Base-by-base conservation (phyloP, 2,888 invertebrate species). In the Oxytorus armatus region DNA sequence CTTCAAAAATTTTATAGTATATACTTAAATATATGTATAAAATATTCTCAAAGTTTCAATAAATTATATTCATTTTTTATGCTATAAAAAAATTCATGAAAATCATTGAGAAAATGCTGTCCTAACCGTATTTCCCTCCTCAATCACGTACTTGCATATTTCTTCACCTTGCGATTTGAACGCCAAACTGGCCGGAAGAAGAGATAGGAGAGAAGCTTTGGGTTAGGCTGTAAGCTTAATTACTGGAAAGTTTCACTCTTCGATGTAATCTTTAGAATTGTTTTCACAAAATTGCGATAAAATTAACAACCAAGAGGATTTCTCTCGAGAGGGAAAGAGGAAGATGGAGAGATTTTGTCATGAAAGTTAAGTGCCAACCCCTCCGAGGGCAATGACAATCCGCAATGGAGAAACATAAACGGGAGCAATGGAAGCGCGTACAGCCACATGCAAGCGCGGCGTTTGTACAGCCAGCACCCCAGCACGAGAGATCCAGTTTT, bases 401-500 rank as follows among this genome's bases (percentile, higher is more conserved):
- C 14, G 36, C 70, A 42, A 33, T 47, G 33, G 33, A 29, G 33
- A 29, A 49, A 29, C 42, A 68, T 23, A 53, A 81, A 73, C 77
- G 57, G 63, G 59, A 53, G 72, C 80, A 73, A 83, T 74, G 69
- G 77, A 39, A 59, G 61, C 57, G 51, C 29, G 23, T 51, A 25
- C 51, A 53, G 25, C 51, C 53, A 18, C 70, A 25, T 14, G 39
- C 33, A 21, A 42, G 33, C 33, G 14, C 21, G 39, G 2, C n/a
- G n/a, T n/a, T 33, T 29, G 33, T 42, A 44, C 25, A n/a, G 79
- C 21, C n/a, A 51, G 68, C 39, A 55, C n/a, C 61, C 49, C 63
- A 14, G 55, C 74, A 69, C 51, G 65, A 59, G 75, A 72, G 79
- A 76, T 79, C 79, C 79, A 79, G 79, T 79, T 79, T 79, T 79